Percentiles rank a stretch among this genome's conserved stretches.
phyloP scores from a whole-genome alignment of 2,797 vertebrate species.

The Pelobates cultripes region DNA sequence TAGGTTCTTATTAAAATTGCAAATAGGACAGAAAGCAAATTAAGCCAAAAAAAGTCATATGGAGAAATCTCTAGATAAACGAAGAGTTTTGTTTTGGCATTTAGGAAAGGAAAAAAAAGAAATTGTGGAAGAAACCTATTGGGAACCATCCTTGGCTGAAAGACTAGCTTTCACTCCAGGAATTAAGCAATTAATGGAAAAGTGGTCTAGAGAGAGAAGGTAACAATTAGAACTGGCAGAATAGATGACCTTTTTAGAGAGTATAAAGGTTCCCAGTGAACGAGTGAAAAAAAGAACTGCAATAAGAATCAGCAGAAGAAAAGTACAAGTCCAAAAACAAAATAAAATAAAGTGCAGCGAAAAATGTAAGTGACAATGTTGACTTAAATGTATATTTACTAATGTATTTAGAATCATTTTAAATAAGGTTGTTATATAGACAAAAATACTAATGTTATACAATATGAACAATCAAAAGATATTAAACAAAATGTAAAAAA shows the following conservation, averaged over 20 bases:
- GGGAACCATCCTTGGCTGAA: conserved; percentile 29
- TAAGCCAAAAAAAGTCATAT: conserved; percentile 21
- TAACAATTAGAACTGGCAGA: conserved; percentile 41
- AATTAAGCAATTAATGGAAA: conserved; percentile 47
- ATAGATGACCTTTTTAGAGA: conserved; percentile 43
- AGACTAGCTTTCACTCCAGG: conserved; percentile 34
- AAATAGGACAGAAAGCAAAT: conserved; percentile 18
- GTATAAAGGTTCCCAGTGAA: background rate
- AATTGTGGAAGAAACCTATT: conserved; percentile 12
- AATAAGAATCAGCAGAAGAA: conserved; percentile 16
- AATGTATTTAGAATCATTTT: no score
- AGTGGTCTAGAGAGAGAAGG: conserved; percentile 33
- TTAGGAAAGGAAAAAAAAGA: conserved; percentile 28
- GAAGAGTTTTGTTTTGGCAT: conserved; percentile 37
- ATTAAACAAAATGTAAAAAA: no score
- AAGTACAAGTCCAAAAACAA: background rate
- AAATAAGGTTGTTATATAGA: no score
- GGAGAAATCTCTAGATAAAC: conserved; percentile 21
- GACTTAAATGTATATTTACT: no score
- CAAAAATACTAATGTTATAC: no score
- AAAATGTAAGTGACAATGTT: no score
- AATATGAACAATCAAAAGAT: no score
- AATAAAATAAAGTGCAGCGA: background rate
- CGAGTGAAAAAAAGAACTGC: conserved; percentile 22
- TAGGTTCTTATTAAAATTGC: background rate